Percentiles rank a stretch among this genome's conserved stretches.
Evolutionary conservation across 1,140 invertebrate genomes (phyloP).

Genomic region (Ostrea denselamellosa): DNA sequence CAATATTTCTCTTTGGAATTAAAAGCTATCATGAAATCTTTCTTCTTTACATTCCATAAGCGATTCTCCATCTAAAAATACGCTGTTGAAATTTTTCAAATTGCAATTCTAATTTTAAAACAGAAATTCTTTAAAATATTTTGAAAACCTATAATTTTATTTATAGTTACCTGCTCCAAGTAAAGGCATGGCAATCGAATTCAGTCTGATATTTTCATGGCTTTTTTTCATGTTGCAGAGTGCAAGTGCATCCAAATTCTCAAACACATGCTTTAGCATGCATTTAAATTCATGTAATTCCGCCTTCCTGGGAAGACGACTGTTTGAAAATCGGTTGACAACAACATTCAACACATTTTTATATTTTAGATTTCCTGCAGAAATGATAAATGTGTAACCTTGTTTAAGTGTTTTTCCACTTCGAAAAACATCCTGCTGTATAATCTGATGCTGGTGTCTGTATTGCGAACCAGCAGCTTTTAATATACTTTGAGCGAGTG

Average conservation of each 20-base stretch:
- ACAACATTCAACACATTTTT: slow-evolving; percentile 46
- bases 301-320: neutral
- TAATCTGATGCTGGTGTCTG: neutral
- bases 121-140: neutral
- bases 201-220: neutral
- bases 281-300: neutral
- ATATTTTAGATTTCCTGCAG: slow-evolving; percentile 42
- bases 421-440: neutral
- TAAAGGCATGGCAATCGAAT: neutral
- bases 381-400: neutral
- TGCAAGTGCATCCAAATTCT: too few species aligned
- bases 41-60: too few species aligned
- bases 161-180: neutral
- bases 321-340: neutral
- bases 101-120: too few species aligned
- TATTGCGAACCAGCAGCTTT: neutral
- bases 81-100: too few species aligned
- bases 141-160: neutral
- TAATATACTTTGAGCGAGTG: neutral
- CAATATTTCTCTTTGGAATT: too few species aligned
- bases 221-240: neutral
- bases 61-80: too few species aligned
- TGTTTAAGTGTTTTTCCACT: neutral
- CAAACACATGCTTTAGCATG: too few species aligned
- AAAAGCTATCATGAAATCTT: too few species aligned